A percentile compares a stretch with the other conserved stretches of the same genome.
Evolutionary conservation across 1,140 invertebrate species (phyloP).

Genomic region (Geopemphigus sp.): DNA sequence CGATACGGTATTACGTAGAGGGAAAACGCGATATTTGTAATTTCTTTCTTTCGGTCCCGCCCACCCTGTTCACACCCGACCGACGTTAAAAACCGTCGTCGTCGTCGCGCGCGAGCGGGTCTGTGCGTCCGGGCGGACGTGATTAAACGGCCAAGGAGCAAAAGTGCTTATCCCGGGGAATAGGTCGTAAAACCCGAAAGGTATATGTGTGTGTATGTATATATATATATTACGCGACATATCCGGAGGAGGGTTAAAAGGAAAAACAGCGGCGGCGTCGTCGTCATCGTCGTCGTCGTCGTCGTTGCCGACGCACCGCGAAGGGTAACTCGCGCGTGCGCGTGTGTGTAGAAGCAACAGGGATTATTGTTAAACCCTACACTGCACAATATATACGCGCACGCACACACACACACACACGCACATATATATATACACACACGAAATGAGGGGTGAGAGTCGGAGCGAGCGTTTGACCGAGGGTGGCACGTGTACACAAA

Average conservation of each 20-base stretch:
- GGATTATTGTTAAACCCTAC: conserved; percentile 31
- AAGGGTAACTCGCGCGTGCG: too few relatives aligned
- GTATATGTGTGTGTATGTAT: not conserved
- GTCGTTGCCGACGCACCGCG: too few relatives aligned
- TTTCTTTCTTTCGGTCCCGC: too few relatives aligned
- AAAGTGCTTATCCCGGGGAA: conserved; percentile 33
- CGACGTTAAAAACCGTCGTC: not conserved
- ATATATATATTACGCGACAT: not conserved
- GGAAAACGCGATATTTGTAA: too few relatives aligned
- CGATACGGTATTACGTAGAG: too few relatives aligned
- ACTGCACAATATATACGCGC: not conserved
- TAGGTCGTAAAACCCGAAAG: conserved; percentile 40
- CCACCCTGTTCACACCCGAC: too few relatives aligned
- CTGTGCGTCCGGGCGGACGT: not conserved
- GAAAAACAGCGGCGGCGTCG: conserved; percentile 32
- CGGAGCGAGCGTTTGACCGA: conserved; percentile 17
- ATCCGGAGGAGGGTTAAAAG: not conserved
- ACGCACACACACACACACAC: too few relatives aligned
- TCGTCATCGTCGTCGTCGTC: too few relatives aligned
- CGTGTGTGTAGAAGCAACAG: not conserved
- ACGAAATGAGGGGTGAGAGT: too few relatives aligned
- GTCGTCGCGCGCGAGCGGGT: too few relatives aligned
- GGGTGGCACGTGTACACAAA: conserved; percentile 16
- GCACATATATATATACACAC: too few relatives aligned
- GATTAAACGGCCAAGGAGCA: conserved; percentile 39